Evolutionary conservation across 92 coral and sea anemone species (phyloP), one percentile per base, ranked within the genome.

Genomic region (Parazoanthus atlanticus): DNA sequence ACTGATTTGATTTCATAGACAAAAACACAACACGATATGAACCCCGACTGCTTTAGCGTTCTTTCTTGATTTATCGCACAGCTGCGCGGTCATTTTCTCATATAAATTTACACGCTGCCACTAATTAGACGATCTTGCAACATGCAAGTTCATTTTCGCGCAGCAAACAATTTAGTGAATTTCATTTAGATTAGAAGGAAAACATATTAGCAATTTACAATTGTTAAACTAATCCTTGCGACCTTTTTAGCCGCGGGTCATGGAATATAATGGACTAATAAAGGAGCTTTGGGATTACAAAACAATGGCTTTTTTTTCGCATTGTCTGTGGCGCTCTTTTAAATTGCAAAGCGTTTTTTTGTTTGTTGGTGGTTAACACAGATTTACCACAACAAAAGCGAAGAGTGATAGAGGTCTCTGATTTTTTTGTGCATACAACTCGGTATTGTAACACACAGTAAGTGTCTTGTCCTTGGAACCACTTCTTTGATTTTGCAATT

Each of bases 281-380:
- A 84, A 61, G 70, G 49, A 41, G 78, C 87, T 84, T 70, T 15
- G 79, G 87, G 78, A 84, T 84, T 84, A 46, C 66, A 69, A 29
- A 30, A 70, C 87, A 84, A 84, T 84, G n/a, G 65, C 41, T 31
- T 70, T 74, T 29, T 70, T 84, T 46, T 2, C 2, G 30, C 28
- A 67, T 84, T 84, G 78, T 84, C 40, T 69, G 12, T 29, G n/a
- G 87, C 29, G 33, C 79, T 84, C 38, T 28, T 84, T 84, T 70
- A 84, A 84, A 84, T 84, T 84, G 87, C 79, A 84, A 84, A 84
- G n/a, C 87, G 87, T 70, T 69, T 84, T 16, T 40, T 70, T 84
- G 79, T 84, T 43, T 70, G 87, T 71, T 54, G 79, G 78, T 70
- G 87, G 87, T 84, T 84, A 67, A 70, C 77, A 25, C 70, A 26